Percentiles rank a stretch among this genome's conserved stretches.
Conservation (phyloP, 2,888 invertebrate species). For the Ophion obscuratus region DNA sequence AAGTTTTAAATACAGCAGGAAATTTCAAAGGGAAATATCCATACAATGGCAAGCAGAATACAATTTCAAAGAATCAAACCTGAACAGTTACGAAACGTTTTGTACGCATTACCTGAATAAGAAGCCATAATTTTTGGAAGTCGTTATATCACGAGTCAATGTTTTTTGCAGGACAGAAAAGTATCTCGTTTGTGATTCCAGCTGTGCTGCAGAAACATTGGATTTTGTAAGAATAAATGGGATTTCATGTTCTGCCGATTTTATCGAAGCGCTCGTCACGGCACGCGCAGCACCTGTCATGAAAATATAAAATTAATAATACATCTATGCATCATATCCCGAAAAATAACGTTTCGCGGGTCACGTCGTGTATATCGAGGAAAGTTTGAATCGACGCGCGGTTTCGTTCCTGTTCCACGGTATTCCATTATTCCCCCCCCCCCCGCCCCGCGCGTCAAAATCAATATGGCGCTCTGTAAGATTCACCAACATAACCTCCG, state of each 20-base stretch:
- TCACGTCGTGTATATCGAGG: background rate
- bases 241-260: slow-evolving; percentile 46
- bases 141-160: slow-evolving; percentile 18
- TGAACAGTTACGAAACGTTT: background rate
- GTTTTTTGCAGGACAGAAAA: slow-evolving; percentile 36
- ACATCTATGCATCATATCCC: background rate
- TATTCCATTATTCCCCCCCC: slow-evolving; percentile 49
- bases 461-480: slow-evolving; percentile 58
- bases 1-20: too few relatives aligned
- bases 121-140: slow-evolving; percentile 41
- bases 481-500: slow-evolving; percentile 65
- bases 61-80: too few relatives aligned
- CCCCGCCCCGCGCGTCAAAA: slow-evolving; percentile 19
- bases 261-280: slow-evolving; percentile 27
- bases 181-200: slow-evolving; percentile 28
- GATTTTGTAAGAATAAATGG: slow-evolving; percentile 31
- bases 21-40: too few relatives aligned
- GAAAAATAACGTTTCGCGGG: background rate
- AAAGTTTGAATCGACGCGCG: slow-evolving; percentile 33
- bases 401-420: slow-evolving; percentile 47
- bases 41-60: too few relatives aligned
- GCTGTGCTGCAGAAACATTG: slow-evolving; percentile 7
- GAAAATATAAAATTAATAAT: background rate
- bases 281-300: slow-evolving; percentile 51
- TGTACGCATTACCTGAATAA: slow-evolving; percentile 52